Evolutionary conservation across 2,797 vertebrate species (phyloP).

Genomic region (Mus minutoides): DNA sequence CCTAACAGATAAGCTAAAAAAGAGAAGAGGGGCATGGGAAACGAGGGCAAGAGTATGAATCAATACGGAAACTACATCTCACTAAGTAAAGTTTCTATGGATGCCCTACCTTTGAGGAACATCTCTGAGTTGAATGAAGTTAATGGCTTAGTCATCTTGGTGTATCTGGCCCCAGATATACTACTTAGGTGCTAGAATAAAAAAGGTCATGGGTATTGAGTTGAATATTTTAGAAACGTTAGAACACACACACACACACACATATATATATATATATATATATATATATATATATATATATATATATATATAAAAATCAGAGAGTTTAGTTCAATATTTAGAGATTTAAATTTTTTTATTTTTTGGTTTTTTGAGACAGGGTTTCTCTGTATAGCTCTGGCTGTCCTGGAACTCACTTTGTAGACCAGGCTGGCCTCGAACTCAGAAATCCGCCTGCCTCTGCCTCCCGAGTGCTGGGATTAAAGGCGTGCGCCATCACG

Average conservation of each 20-base stretch:
- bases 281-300: too few relatives aligned
- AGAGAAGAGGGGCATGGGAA: neutral
- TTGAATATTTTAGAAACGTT: neutral
- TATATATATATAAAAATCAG: neutral
- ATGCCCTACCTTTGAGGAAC: neutral
- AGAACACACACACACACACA: too few relatives aligned
- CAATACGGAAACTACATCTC: neutral
- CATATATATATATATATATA: too few relatives aligned
- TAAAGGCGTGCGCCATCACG: too few relatives aligned
- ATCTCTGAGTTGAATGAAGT: neutral
- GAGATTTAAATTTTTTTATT: neutral
- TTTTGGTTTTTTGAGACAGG: too few relatives aligned
- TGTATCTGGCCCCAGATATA: neutral
- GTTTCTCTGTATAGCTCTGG: too few relatives aligned
- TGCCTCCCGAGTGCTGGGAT: too few relatives aligned
- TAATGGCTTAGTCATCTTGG: neutral
- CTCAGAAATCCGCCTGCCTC: too few relatives aligned
- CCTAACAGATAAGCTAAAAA: neutral
- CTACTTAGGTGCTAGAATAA: neutral
- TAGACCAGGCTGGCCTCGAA: too few relatives aligned
- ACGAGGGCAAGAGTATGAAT: neutral
- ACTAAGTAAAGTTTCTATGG: neutral
- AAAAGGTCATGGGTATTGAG: neutral
- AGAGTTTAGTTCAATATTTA: constrained; percentile 29
- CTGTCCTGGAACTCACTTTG: too few relatives aligned